Evolutionary conservation across 2,888 invertebrate genomes (phyloP).

Genomic region (Tethea ocularis): DNA sequence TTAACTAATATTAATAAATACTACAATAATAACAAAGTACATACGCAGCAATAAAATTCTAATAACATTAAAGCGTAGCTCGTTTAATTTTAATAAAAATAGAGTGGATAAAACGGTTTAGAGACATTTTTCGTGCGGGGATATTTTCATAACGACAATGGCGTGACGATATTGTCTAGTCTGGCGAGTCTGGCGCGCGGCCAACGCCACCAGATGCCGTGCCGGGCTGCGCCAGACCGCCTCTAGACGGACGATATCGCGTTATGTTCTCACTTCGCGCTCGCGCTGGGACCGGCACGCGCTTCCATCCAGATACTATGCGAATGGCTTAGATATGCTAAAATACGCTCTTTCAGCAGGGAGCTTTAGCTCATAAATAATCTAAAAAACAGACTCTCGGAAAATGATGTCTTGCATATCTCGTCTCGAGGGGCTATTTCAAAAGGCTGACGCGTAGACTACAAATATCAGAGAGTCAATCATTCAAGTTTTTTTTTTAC

Average conservation of each 20-base stretch:
- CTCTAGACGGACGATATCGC: neutral
- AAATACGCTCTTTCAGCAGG: neutral
- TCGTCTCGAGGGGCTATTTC: neutral
- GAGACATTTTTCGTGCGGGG: constrained; percentile 2
- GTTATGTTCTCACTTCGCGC: neutral
- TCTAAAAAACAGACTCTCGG: neutral
- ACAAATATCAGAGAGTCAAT: too few species aligned
- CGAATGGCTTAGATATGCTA: neutral
- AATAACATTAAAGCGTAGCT: neutral
- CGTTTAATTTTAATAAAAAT: neutral
- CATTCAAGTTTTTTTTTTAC: neutral
- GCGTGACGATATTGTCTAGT: constrained; percentile 12
- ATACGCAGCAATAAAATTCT: neutral
- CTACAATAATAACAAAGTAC: neutral
- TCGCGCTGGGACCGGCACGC: neutral
- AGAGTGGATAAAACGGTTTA: constrained; percentile 1
- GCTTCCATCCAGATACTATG: neutral
- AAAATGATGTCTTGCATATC: neutral
- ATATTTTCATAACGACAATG: constrained; percentile 5
- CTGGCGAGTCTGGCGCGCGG: constrained; percentile 31
- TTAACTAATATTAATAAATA: too few species aligned
- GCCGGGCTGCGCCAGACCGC: neutral
- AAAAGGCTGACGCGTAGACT: neutral
- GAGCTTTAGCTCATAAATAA: neutral
- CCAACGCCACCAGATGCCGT: constrained; percentile 2